Base-by-base conservation (phyloP, 2,113 vertebrate genomes). In the Actenoides lindsayi region DNA sequence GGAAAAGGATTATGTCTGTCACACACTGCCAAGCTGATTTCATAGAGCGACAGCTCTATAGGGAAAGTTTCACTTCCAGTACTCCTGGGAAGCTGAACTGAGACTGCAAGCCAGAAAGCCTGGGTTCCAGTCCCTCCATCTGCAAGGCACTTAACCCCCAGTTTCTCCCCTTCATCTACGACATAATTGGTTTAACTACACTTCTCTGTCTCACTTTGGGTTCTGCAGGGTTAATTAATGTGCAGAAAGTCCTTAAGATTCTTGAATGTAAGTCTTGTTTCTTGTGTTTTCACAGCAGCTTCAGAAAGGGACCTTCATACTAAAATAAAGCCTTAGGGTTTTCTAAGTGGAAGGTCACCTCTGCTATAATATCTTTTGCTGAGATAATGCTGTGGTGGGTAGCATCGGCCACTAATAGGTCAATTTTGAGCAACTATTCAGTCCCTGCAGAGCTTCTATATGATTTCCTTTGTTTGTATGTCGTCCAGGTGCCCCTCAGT, bases 21-120 rank as follows among this genome's bases (percentile, higher is more conserved):
- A 95, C 93, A 94, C 63, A 11, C 84, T 97, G 97, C 97, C 97
- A 97, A 96, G 90, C 79, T 97, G 93, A 96, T 97, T 97, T 97
- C 68, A 24, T 87, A 79, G 41, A 93, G 65, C 20, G 6, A 87
- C 77, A 93, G 60, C 37, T 68, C 94, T 90, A 59, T 51, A 78
- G 90, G 87, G 94, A 69, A 92, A 94, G 70, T 95, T 92, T 93
- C 73, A 83, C 76, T 97, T 89, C 92, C 91, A 95, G 91, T 62
- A 70, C 96, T 87, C 92, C 70, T 0, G 95, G 93, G 96, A 97
- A 93, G 96, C 33, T 2, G 9, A 94, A 71, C 27, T 2, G 3
- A 89, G 76, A 33, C 82, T 56, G 56, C 1, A 14, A 44, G 87
- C 82, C 86, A 94, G 83, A 67, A 94, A 90, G 21, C 64, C 71